Evolutionary conservation across 1,140 invertebrate genomes (phyloP).

Genomic region (Zaprionus vittiger): DNA sequence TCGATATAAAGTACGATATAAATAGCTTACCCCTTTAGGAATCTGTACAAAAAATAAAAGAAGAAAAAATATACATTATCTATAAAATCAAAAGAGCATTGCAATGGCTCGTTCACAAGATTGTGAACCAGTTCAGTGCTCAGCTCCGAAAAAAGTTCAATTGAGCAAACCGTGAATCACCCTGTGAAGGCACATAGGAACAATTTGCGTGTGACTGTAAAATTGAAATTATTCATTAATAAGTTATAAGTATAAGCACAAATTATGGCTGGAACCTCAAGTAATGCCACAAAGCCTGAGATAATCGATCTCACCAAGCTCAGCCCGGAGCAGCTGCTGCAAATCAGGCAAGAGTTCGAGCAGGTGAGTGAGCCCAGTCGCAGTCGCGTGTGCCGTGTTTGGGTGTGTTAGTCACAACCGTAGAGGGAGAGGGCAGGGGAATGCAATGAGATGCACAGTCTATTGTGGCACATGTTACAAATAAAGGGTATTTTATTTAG

Average conservation of each 20-base stretch:
- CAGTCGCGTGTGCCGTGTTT: conserved; percentile 39
- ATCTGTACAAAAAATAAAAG: background rate
- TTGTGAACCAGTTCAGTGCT: background rate
- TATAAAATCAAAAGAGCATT: background rate
- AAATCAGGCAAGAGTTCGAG: conserved; percentile 94
- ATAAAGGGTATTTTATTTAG: conserved; percentile 83
- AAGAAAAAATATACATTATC: background rate
- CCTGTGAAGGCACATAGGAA: background rate
- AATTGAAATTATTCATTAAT: conserved; percentile 54
- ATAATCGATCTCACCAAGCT: conserved; percentile 92
- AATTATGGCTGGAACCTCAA: conserved; percentile 66
- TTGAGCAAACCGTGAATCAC: conserved; percentile 6
- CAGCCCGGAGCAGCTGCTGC: conserved; percentile 91
- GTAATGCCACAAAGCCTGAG: conserved; percentile 85
- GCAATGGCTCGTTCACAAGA: background rate
- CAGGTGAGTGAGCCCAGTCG: conserved; percentile 86
- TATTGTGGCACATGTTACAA: conserved; percentile 57
- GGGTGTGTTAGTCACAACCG: conserved; percentile 24
- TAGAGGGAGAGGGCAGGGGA: conserved; percentile 2
- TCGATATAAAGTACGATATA: too few relatives aligned
- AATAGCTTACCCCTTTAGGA: too few relatives aligned
- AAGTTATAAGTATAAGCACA: conserved; percentile 65
- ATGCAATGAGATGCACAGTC: conserved; percentile 23
- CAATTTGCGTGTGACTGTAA: conserved; percentile 50
- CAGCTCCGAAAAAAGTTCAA: background rate